Percentiles rank a stretch among this genome's conserved stretches.
phyloP scores from a whole-genome alignment of 2,797 vertebrate species.

The Crypturellus tataupa region DNA sequence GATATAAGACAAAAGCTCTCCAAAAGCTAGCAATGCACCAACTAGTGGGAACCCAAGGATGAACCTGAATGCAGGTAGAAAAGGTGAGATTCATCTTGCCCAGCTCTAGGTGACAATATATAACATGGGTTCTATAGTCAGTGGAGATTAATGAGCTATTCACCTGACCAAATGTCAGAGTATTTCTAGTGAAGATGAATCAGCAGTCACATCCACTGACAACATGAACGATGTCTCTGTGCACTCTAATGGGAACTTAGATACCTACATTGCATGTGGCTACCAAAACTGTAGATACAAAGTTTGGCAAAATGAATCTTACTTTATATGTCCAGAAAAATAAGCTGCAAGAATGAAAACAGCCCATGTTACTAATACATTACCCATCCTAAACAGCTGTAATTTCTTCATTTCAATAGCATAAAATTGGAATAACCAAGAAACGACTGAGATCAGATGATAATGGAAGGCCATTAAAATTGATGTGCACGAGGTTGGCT shows the following conservation, averaged over 20 bases:
- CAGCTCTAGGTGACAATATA: too few relatives aligned
- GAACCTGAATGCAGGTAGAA: not conserved
- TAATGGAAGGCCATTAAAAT: not conserved
- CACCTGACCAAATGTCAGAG: not conserved
- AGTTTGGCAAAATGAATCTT: not conserved
- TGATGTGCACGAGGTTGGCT: not conserved
- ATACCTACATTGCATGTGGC: not conserved
- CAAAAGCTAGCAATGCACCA: not conserved
- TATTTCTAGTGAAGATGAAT: not conserved
- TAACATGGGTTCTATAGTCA: not conserved
- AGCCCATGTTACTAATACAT: not conserved
- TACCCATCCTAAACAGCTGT: not conserved
- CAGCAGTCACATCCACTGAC: not conserved
- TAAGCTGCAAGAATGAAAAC: not conserved
- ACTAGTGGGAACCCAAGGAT: not conserved
- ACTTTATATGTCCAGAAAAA: not conserved
- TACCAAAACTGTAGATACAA: not conserved
- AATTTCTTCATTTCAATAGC: not conserved
- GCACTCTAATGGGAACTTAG: not conserved
- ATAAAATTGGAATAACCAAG: not conserved
- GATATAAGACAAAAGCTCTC: not conserved
- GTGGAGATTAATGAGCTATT: not conserved
- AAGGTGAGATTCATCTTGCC: not conserved
- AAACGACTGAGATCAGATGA: not conserved
- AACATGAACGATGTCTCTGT: not conserved